These are phyloP conservation scores for Odontophorus gujanensis DNA, from an alignment of 2,113 vertebrate genomes.

Conservation along the genomic window DNA sequence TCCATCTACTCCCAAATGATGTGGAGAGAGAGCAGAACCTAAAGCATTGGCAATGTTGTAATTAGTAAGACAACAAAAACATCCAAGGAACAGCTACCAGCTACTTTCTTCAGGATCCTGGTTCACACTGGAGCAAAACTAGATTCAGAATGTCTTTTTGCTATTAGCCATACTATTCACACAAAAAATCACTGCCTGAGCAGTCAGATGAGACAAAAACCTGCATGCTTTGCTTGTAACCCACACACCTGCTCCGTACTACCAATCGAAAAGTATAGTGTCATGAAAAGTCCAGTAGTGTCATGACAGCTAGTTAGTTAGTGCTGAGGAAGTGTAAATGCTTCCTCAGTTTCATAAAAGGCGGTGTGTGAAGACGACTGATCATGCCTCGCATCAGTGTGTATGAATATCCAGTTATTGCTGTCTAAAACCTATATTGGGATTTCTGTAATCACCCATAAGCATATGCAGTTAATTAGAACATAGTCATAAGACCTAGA, in stretches of 20 bases:
- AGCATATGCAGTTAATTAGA: not conserved
- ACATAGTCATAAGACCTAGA: not conserved
- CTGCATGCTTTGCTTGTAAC: conserved; percentile 15
- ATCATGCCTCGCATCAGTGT: not conserved
- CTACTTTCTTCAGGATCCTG: not conserved
- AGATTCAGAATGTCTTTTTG: not conserved
- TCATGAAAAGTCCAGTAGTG: not conserved
- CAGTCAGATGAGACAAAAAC: conserved; percentile 57
- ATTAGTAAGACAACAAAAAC: not conserved
- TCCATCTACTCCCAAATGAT: not conserved
- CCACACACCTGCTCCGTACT: not conserved
- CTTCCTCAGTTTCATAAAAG: not conserved
- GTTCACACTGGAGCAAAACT: conserved; percentile 27
- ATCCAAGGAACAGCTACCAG: not conserved
- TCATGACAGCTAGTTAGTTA: not conserved
- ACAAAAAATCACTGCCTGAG: conserved; percentile 29
- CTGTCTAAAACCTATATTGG: not conserved
- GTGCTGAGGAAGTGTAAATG: not conserved
- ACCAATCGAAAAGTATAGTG: not conserved
- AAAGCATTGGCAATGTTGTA: not conserved
- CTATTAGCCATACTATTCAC: conserved; percentile 44
- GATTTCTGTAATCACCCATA: not conserved
- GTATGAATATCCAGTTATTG: not conserved
- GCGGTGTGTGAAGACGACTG: not conserved
- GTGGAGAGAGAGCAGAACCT: not conserved